Evolutionary conservation across 2,888 invertebrate species (phyloP).

Genomic region (Anarsia innoxiella): DNA sequence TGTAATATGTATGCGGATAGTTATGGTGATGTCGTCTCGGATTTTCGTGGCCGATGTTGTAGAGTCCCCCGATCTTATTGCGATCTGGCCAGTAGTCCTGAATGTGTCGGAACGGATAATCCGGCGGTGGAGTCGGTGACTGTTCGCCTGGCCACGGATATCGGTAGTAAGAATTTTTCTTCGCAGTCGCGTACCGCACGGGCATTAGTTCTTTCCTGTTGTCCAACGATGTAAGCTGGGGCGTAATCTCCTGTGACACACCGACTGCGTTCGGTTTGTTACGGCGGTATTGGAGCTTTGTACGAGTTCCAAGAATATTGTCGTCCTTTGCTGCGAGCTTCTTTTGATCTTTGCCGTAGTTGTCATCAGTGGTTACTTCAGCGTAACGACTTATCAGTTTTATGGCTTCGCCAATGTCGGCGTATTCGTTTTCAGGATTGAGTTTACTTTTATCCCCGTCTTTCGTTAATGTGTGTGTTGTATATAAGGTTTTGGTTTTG

Average conservation of each 20-base stretch:
- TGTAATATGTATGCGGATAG: constrained; percentile 51
- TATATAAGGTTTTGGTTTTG: constrained; percentile 16
- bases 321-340: constrained; percentile 47
- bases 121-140: constrained; percentile 52
- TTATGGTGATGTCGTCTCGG: constrained; percentile 65
- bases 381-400: constrained; percentile 68
- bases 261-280: constrained; percentile 47
- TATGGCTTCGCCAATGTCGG: constrained; percentile 67
- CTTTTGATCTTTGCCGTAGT: constrained; percentile 57
- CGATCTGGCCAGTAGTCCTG: constrained; percentile 67
- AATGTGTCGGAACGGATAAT: constrained; percentile 61
- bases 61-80: constrained; percentile 53
- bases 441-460: constrained; percentile 50
- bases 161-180: constrained; percentile 29
- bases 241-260: constrained; percentile 9
- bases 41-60: constrained; percentile 52
- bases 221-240: background rate
- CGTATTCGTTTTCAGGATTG: constrained; percentile 64
- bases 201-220: constrained; percentile 1
- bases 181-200: background rate
- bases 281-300: constrained; percentile 61
- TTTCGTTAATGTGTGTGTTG: constrained; percentile 36
- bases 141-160: constrained; percentile 61
- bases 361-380: constrained; percentile 68
- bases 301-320: constrained; percentile 58